phyloP scores from a whole-genome alignment of 1,140 invertebrate genomes.

The Drosophila kikkawai region DNA sequence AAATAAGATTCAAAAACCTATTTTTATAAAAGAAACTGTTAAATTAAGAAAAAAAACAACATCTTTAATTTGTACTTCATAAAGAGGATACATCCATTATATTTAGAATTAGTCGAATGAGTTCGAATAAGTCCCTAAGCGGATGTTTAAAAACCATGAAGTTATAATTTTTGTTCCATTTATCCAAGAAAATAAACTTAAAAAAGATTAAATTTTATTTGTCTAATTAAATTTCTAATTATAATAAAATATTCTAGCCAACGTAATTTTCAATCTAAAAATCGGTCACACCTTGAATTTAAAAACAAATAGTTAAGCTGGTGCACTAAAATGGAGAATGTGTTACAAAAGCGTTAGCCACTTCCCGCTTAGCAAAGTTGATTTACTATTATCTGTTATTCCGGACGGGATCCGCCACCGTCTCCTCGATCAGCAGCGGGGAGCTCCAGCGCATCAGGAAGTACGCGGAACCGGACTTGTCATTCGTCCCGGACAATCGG shows the following conservation, averaged over 20 bases:
- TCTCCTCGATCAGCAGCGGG: conserved; percentile 85
- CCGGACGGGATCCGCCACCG: conserved; percentile 9
- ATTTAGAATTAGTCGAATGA: no score
- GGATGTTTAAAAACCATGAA: no score
- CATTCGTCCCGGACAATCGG: conserved; percentile 98
- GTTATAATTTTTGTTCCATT: no score
- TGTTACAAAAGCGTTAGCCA: background rate
- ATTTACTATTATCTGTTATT: background rate
- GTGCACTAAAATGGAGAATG: background rate
- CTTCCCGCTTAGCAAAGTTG: background rate
- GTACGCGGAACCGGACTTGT: conserved; percentile 98
- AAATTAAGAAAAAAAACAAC: background rate
- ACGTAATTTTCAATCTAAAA: background rate
- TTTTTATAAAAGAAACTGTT: background rate
- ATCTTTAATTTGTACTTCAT: background rate
- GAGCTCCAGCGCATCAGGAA: conserved; percentile 96
- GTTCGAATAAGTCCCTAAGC: no score
- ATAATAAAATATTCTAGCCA: background rate
- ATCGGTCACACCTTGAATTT: background rate
- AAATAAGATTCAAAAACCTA: background rate
- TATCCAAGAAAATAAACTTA: no score
- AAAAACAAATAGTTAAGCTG: background rate
- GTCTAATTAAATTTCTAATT: background rate
- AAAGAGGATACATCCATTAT: no score
- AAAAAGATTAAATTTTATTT: background rate